A percentile compares a stretch with the other conserved stretches of the same genome.
These are phyloP conservation scores for Adelognathus sp. DNA, from an alignment of 2,888 invertebrate genomes.

Conservation along the genomic window DNA sequence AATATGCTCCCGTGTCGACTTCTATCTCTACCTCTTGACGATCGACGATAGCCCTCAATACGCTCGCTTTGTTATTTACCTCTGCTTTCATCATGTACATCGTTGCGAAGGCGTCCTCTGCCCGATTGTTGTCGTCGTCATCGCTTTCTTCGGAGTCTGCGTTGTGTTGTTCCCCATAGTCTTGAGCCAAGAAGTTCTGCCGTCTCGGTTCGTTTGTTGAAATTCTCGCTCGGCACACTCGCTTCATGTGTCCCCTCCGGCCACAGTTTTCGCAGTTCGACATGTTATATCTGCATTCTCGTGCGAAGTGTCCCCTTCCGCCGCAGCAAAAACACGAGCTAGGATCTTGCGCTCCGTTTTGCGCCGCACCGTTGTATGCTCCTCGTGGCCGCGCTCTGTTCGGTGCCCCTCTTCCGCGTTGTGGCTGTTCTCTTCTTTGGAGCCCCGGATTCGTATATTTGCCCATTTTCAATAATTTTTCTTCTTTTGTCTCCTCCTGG, in stretches of 20 bases:
- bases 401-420: not conserved
- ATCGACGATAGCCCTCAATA: conserved; percentile 2
- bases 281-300: conserved; percentile 19
- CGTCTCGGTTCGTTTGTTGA: not conserved
- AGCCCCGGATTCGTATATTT: not conserved
- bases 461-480: conserved; percentile 15
- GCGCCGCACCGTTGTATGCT: not conserved
- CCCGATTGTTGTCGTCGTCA: conserved; percentile 14
- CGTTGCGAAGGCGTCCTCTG: conserved; percentile 2
- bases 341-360: too few relatives aligned
- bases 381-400: not conserved
- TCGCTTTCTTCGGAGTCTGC: too few relatives aligned
- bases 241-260: conserved; percentile 24
- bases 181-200: not conserved
- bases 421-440: conserved; percentile 8
- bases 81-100: conserved; percentile 9
- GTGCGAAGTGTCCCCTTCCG: conserved; percentile 18
- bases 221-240: conserved; percentile 16
- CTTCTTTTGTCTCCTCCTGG: conserved; percentile 2
- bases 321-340: conserved; percentile 48
- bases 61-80: not conserved
- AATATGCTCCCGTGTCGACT: conserved; percentile 37
- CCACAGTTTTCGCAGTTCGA: conserved; percentile 17
- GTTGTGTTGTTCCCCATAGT: not conserved
- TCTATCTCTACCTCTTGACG: conserved; percentile 3